Conservation (phyloP, 2,888 invertebrate genomes). For the Uloborus plumipes region DNA sequence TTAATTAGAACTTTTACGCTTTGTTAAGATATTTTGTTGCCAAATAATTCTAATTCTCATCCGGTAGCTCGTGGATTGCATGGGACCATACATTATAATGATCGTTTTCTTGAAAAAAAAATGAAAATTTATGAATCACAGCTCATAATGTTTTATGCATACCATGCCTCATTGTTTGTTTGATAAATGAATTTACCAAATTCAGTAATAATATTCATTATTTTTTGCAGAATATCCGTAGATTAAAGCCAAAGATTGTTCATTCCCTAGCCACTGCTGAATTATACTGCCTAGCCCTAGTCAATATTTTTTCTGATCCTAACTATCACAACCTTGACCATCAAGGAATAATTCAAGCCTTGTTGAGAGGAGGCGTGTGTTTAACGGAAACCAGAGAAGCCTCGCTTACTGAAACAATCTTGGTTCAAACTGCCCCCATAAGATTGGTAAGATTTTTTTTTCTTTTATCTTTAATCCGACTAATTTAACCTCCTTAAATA, state of each 20-base stretch:
- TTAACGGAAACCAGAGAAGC: conserved; percentile 86
- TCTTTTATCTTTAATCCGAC: not conserved
- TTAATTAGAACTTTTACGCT: too few relatives aligned
- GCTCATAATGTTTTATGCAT: too few relatives aligned
- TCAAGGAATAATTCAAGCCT: conserved; percentile 92
- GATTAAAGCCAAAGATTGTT: conserved; percentile 89
- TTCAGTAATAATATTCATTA: conserved; percentile 10
- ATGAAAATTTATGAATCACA: too few relatives aligned
- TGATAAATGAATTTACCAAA: too few relatives aligned
- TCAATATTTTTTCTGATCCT: conserved; percentile 95
- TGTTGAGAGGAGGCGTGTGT: conserved; percentile 91
- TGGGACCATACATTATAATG: too few relatives aligned
- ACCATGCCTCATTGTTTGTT: too few relatives aligned
- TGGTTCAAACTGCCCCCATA: conserved; percentile 94
- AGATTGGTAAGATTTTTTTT: conserved; percentile 81
- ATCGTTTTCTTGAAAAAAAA: too few relatives aligned
- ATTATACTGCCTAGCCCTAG: conserved; percentile 92
- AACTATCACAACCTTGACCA: conserved; percentile 96
- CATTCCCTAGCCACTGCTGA: conserved; percentile 93
- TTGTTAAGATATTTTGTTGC: too few relatives aligned
- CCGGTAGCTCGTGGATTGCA: too few relatives aligned
- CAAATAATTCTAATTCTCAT: too few relatives aligned
- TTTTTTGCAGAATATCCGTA: conserved; percentile 30
- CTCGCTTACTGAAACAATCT: conserved; percentile 93
- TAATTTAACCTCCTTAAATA: not conserved